A percentile compares a stretch with the other conserved stretches of the same genome.
phyloP scores from a whole-genome alignment of 2,888 invertebrate species.

The Spodoptera picta region DNA sequence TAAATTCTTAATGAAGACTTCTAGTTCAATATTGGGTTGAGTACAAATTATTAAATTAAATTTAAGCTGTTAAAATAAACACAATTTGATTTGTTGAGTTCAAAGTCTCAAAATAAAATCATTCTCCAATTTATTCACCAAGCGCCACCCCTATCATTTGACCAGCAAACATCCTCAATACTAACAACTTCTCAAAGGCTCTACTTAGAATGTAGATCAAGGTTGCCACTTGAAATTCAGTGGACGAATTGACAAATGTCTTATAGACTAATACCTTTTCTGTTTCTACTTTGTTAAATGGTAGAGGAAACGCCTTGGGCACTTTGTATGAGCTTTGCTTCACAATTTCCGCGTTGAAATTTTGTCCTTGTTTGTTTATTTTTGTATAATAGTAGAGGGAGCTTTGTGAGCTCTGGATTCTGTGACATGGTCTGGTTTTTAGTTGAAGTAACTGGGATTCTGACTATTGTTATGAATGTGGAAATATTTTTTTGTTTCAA shows the following conservation, averaged over 20 bases:
- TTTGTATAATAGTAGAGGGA: too few species aligned
- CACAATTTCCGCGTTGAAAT: slow-evolving; percentile 4
- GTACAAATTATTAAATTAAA: too few species aligned
- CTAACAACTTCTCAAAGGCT: slow-evolving; percentile 5
- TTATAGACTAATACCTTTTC: slow-evolving; percentile 28
- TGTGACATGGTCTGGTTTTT: too few species aligned
- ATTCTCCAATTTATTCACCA: not conserved
- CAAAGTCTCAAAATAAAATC: not conserved
- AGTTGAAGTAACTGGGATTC: too few species aligned
- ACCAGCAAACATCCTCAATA: slow-evolving; percentile 9
- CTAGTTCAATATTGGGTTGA: too few species aligned
- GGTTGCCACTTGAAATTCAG: slow-evolving; percentile 41
- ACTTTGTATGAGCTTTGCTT: slow-evolving; percentile 9
- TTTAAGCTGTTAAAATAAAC: too few species aligned
- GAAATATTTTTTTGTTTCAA: too few species aligned
- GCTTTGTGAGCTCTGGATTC: too few species aligned
- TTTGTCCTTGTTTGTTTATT: not conserved
- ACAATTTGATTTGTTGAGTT: too few species aligned
- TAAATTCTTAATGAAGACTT: too few species aligned
- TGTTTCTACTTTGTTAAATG: slow-evolving; percentile 31
- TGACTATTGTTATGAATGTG: too few species aligned
- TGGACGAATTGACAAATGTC: slow-evolving; percentile 44
- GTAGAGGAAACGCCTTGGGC: slow-evolving; percentile 11
- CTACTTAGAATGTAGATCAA: slow-evolving; percentile 25
- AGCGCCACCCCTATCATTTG: not conserved